A percentile compares a stretch with the other conserved stretches of the same genome.
These are phyloP conservation scores for Onychomys arenicola DNA, from an alignment of 2,797 vertebrate species.

Conservation along the genomic window DNA sequence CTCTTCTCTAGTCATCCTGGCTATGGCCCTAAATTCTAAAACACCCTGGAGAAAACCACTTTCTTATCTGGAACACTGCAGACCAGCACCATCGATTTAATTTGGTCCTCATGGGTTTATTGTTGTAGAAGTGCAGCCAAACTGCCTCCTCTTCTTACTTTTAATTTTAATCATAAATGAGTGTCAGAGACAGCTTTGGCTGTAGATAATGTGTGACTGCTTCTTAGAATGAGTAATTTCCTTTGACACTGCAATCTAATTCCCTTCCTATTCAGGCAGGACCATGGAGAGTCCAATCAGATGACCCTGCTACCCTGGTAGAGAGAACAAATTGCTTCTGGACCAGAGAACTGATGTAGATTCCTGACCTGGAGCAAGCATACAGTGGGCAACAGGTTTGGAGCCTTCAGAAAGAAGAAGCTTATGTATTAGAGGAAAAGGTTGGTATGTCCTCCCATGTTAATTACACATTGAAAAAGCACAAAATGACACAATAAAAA, in stretches of 20 bases:
- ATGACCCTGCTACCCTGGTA: slow-evolving; percentile 79
- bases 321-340: slow-evolving; percentile 74
- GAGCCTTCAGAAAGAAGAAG: slow-evolving; percentile 64
- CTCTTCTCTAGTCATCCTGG: slow-evolving; percentile 3
- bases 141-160: slow-evolving; percentile 72
- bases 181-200: slow-evolving; percentile 80
- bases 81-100: slow-evolving; percentile 70
- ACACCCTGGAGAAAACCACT: slow-evolving; percentile 64
- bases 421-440: slow-evolving; percentile 61
- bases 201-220: slow-evolving; percentile 81
- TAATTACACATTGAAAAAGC: slow-evolving; percentile 66
- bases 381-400: slow-evolving; percentile 55
- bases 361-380: slow-evolving; percentile 50
- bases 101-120: slow-evolving; percentile 78
- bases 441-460: slow-evolving; percentile 23
- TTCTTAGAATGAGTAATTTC: slow-evolving; percentile 84
- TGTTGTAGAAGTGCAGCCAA: slow-evolving; percentile 74
- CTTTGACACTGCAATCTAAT: slow-evolving; percentile 83
- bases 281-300: slow-evolving; percentile 80
- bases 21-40: slow-evolving; percentile 49
- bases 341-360: slow-evolving; percentile 62
- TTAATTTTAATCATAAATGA: slow-evolving; percentile 84
- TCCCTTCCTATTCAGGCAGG: slow-evolving; percentile 80
- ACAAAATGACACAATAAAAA: not conserved
- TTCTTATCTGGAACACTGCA: slow-evolving; percentile 77